Percentiles rank a stretch among this genome's conserved stretches.
Evolutionary conservation across 2,113 vertebrate species (phyloP).

Genomic region (Onychostoma macrolepis): DNA sequence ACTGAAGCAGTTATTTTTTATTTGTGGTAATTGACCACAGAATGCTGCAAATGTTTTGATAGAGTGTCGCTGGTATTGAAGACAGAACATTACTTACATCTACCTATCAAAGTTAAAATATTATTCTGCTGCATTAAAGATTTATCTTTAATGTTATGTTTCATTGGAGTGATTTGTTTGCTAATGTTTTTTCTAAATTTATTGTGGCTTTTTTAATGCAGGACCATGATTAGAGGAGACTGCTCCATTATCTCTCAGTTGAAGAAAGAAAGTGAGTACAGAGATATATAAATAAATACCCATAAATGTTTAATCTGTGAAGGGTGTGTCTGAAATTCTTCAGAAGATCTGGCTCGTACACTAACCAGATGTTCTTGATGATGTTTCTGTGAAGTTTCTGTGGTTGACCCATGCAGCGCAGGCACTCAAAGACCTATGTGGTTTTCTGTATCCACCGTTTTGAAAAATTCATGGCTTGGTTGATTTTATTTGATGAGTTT

Average conservation of each 20-base stretch:
- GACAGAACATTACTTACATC: not conserved
- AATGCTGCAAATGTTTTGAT: not conserved
- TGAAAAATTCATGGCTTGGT: not conserved
- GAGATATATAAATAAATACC: not conserved
- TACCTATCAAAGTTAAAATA: not conserved
- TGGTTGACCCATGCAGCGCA: not conserved
- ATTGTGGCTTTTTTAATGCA: conserved; percentile 57
- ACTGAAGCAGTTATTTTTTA: too few relatives aligned
- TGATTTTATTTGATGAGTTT: conserved; percentile 5
- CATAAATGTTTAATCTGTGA: conserved; percentile 1
- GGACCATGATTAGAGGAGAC: conserved; percentile 95
- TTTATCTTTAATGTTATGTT: too few relatives aligned
- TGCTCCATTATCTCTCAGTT: conserved; percentile 91
- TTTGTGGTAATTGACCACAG: not conserved
- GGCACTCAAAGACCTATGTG: not conserved
- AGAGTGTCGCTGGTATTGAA: not conserved
- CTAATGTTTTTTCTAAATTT: not conserved
- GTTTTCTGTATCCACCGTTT: not conserved
- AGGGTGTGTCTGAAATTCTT: not conserved
- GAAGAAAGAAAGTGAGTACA: conserved; percentile 84
- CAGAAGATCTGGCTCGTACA: not conserved
- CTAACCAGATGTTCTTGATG: not conserved
- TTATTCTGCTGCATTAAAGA: not conserved
- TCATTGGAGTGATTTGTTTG: not conserved
- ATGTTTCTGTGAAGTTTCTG: not conserved